A percentile compares a stretch with the other conserved stretches of the same genome.
These are phyloP conservation scores for Clarias laeviceps DNA, from an alignment of 2,797 vertebrate species.

Conservation along the genomic window DNA sequence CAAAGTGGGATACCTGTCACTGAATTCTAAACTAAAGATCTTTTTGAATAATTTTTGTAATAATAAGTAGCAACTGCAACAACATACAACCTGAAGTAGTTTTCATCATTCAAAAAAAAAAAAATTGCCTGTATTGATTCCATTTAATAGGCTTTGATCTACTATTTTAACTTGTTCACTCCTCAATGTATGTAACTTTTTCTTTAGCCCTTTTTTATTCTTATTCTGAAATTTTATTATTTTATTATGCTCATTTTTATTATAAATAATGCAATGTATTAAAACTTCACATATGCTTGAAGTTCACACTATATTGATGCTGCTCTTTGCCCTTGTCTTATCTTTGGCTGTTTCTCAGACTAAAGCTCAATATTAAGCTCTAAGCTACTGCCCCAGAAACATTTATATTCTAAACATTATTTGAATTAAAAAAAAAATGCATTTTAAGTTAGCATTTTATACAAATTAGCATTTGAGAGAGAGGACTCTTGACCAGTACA, in stretches of 20 bases:
- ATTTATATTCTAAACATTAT: no score
- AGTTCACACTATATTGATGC: no score
- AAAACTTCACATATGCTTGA: neutral
- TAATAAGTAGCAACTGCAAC: neutral
- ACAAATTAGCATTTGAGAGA: no score
- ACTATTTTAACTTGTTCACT: neutral
- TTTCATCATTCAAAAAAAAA: neutral
- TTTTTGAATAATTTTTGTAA: neutral
- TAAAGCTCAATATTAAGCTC: no score
- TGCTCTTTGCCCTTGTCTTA: no score
- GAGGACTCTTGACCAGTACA: neutral
- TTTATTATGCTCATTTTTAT: neutral
- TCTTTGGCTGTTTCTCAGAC: no score
- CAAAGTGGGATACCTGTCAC: neutral
- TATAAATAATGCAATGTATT: neutral
- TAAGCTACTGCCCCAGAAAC: no score
- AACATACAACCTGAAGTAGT: neutral
- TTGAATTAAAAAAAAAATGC: no score
- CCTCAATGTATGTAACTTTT: neutral
- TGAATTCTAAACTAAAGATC: neutral
- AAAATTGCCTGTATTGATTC: neutral
- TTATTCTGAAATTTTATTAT: no score
- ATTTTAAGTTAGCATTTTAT: no score
- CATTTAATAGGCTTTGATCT: neutral
- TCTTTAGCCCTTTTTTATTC: neutral